phyloP scores from a whole-genome alignment of 2,113 vertebrate genomes.

The Notarius lentiginosus region DNA sequence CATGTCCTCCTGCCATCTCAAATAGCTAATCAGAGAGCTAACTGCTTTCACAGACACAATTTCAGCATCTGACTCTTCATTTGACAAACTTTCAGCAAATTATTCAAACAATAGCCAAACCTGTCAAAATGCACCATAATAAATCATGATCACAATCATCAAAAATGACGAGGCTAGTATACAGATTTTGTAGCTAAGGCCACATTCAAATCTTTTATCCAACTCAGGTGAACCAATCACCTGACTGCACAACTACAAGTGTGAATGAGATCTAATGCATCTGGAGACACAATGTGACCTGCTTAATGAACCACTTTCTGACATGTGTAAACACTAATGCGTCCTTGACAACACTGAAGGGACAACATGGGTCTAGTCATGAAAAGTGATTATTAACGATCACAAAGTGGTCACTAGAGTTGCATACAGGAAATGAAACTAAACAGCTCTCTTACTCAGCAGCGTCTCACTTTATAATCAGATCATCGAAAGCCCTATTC shows the following conservation, averaged over 20 bases:
- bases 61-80: neutral
- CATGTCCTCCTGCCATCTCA: neutral
- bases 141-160: neutral
- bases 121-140: neutral
- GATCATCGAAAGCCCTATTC: neutral
- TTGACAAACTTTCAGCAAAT: neutral
- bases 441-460: neutral
- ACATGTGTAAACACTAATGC: neutral
- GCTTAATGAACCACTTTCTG: neutral
- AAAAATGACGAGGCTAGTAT: neutral
- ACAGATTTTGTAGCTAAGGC: neutral
- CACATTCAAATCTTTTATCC: neutral
- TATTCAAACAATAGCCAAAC: neutral
- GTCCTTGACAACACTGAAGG: neutral
- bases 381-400: neutral
- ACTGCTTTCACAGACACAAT: neutral
- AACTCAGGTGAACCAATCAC: neutral
- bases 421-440: neutral
- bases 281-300: neutral
- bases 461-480: neutral
- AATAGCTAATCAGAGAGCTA: neutral
- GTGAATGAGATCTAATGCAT: neutral
- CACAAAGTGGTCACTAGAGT: neutral
- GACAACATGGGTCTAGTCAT: neutral
- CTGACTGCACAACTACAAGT: neutral